Evolutionary conservation across 2,888 invertebrate genomes (phyloP).

Genomic region (Drosophila nr. perissopoda): DNA sequence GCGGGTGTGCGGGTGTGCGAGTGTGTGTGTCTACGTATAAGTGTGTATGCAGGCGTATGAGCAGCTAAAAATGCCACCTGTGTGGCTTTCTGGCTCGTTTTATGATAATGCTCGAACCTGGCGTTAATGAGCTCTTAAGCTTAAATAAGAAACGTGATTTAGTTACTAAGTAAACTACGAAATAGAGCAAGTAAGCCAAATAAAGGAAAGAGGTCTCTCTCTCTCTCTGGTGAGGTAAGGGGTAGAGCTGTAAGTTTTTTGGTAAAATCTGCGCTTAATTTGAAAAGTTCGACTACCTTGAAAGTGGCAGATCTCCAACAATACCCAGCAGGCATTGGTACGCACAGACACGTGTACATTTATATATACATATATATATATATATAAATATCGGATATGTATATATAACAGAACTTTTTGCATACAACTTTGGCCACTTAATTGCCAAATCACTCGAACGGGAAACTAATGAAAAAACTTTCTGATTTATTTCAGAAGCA

Average conservation of each 20-base stretch:
- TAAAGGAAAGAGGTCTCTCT: neutral
- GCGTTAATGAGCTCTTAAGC: conserved; percentile 82
- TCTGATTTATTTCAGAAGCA: conserved; percentile 53
- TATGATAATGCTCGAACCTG: conserved; percentile 79
- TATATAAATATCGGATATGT: neutral
- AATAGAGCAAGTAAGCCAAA: conserved; percentile 48
- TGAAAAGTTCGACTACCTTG: conserved; percentile 71
- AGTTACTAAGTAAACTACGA: conserved; percentile 79
- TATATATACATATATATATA: neutral
- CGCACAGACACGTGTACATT: conserved; percentile 6
- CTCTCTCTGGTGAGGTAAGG: neutral
- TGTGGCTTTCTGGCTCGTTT: conserved; percentile 61
- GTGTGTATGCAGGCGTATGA: conserved; percentile 33
- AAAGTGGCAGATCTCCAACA: conserved; percentile 43
- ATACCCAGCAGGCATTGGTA: conserved; percentile 62
- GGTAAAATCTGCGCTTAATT: conserved; percentile 76
- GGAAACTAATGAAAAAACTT: conserved; percentile 77
- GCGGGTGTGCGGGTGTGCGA: conserved; percentile 24
- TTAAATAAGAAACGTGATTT: conserved; percentile 83
- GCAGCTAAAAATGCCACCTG: conserved; percentile 44
- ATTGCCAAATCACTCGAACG: conserved; percentile 67
- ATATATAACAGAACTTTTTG: conserved; percentile 64
- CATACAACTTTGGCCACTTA: conserved; percentile 72
- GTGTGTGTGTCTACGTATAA: conserved; percentile 24
- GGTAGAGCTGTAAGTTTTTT: conserved; percentile 37